phyloP scores from a whole-genome alignment of 2,797 vertebrate genomes.

The Darevskia mixta region DNA sequence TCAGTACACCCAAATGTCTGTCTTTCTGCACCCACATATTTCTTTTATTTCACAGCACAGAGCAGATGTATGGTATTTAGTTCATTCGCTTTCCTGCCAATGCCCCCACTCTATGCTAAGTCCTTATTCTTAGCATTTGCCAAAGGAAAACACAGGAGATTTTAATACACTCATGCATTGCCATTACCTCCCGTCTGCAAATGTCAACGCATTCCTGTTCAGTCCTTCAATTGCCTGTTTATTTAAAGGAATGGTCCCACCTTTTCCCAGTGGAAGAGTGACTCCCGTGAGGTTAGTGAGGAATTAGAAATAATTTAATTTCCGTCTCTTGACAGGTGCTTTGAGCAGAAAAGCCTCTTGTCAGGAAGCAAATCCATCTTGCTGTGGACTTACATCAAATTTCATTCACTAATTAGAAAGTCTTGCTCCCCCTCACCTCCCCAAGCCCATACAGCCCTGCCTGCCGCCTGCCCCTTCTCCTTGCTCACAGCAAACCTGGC shows the following conservation, averaged over 20 bases:
- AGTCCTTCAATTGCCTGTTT: constrained; percentile 57
- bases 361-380: constrained; percentile 83
- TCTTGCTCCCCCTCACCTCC: constrained; percentile 55
- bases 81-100: neutral
- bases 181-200: neutral
- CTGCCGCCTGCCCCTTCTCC: constrained; percentile 62
- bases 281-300: constrained; percentile 77
- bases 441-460: constrained; percentile 28
- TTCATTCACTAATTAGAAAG: constrained; percentile 87
- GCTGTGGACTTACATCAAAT: constrained; percentile 80
- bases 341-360: constrained; percentile 82
- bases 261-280: constrained; percentile 66
- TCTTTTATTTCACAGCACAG: neutral
- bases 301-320: constrained; percentile 86
- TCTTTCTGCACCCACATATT: neutral
- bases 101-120: neutral
- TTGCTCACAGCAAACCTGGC: constrained; percentile 50
- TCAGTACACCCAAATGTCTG: neutral
- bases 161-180: neutral
- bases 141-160: neutral
- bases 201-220: constrained; percentile 5
- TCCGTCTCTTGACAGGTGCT: constrained; percentile 76
- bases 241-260: constrained; percentile 54
- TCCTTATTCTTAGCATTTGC: neutral
- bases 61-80: neutral